These are phyloP conservation scores for Drosophila prosaltans DNA, from an alignment of 1,140 invertebrate genomes.

Conservation along the genomic window DNA sequence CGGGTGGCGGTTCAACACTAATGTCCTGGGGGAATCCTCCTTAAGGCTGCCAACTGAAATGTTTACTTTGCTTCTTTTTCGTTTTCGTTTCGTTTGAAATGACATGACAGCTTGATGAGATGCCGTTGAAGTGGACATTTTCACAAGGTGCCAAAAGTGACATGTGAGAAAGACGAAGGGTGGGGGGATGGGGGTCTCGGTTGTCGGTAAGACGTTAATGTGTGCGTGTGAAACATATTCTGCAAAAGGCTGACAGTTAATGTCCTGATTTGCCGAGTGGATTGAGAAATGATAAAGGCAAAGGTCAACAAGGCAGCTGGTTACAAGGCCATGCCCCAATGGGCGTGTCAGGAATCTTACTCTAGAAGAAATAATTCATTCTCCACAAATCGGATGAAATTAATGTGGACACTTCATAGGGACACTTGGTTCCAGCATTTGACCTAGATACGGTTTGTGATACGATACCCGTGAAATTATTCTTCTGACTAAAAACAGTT, in stretches of 20 bases:
- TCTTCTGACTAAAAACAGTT: too few species aligned
- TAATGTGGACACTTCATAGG: background rate
- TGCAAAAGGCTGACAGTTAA: conserved; percentile 42
- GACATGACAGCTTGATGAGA: conserved; percentile 69
- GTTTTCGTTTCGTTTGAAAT: conserved; percentile 34
- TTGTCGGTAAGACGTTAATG: conserved; percentile 17
- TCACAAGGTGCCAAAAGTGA: conserved; percentile 42
- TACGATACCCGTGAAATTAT: too few species aligned
- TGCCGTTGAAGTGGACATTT: conserved; percentile 66
- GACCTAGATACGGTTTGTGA: too few species aligned
- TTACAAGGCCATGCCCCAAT: background rate
- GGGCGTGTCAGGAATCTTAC: background rate
- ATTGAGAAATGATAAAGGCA: conserved; percentile 23
- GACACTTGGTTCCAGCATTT: background rate
- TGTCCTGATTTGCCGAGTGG: conserved; percentile 44
- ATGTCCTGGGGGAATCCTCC: conserved; percentile 30
- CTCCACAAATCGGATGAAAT: background rate
- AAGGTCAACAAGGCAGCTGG: conserved; percentile 30
- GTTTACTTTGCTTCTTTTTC: conserved; percentile 29
- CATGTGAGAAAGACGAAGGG: conserved; percentile 21
- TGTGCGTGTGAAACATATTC: conserved; percentile 36
- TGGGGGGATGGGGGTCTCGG: background rate
- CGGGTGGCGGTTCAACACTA: background rate
- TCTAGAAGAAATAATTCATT: background rate
- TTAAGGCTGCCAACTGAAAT: conserved; percentile 38